Percentiles rank a stretch among this genome's conserved stretches.
Conservation (phyloP, 2,888 invertebrate genomes). For the Eilema depressum region DNA sequence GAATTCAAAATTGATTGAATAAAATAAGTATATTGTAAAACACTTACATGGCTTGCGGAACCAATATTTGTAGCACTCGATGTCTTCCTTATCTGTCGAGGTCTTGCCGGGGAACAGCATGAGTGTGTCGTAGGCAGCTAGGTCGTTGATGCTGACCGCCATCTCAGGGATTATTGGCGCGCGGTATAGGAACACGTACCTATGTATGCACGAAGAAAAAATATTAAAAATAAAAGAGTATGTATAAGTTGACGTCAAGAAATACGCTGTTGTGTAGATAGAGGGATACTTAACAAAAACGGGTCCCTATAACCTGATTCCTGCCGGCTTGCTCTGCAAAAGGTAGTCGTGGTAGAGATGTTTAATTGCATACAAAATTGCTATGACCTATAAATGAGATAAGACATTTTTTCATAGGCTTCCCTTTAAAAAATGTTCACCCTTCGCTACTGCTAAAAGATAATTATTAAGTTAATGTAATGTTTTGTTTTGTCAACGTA, state of each 20-base stretch:
- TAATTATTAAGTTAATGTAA: not conserved
- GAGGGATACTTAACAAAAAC: too few relatives aligned
- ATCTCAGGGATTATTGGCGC: slow-evolving; percentile 86
- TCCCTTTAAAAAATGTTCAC: too few relatives aligned
- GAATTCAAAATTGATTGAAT: not conserved
- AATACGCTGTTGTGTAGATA: too few relatives aligned
- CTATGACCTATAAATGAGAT: too few relatives aligned
- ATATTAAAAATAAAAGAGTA: not conserved
- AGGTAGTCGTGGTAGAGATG: too few relatives aligned
- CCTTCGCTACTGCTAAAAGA: too few relatives aligned
- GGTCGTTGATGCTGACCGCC: slow-evolving; percentile 75
- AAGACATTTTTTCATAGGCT: too few relatives aligned
- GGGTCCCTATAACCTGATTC: too few relatives aligned
- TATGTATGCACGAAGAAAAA: slow-evolving; percentile 49
- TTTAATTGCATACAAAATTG: too few relatives aligned
- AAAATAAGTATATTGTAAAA: not conserved
- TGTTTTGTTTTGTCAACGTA: slow-evolving; percentile 53
- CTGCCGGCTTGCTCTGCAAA: too few relatives aligned
- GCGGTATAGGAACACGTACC: slow-evolving; percentile 88
- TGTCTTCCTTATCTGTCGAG: slow-evolving; percentile 74
- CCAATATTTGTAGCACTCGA: slow-evolving; percentile 88
- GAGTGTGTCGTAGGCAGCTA: slow-evolving; percentile 66
- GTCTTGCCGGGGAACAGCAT: slow-evolving; percentile 69
- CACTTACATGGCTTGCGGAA: slow-evolving; percentile 85
- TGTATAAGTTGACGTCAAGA: not conserved